Evolutionary conservation across 2,113 vertebrate species (phyloP).

Genomic region (Microcebus tavaratra): DNA sequence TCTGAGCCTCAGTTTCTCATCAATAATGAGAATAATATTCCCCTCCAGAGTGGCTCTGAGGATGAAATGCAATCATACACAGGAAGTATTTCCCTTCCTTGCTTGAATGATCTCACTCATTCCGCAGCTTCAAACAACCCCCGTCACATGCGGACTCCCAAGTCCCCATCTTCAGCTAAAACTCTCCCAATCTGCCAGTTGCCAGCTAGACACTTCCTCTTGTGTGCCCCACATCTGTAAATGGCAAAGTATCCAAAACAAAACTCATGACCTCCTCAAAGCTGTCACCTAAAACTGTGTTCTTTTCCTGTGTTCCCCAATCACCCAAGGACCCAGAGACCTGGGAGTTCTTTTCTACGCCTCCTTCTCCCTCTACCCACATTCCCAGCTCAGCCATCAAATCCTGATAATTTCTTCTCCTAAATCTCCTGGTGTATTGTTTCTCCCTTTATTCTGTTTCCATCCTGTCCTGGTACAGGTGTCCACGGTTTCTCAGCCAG

Average conservation of each 20-base stretch:
- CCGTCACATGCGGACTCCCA: background rate
- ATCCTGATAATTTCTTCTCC: background rate
- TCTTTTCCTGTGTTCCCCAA: background rate
- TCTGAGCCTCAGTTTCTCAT: background rate
- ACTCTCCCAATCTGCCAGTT: background rate
- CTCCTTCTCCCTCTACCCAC: background rate
- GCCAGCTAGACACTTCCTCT: background rate
- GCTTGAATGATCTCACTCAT: background rate
- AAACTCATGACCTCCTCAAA: background rate
- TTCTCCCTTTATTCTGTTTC: background rate
- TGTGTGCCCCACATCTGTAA: background rate
- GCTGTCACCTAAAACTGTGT: background rate
- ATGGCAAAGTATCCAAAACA: background rate
- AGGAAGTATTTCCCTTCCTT: background rate
- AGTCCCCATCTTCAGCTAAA: background rate
- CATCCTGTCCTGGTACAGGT: background rate
- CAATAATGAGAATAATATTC: background rate
- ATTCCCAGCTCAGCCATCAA: background rate
- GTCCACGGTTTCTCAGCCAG: background rate
- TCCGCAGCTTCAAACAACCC: background rate
- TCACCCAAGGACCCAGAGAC: background rate
- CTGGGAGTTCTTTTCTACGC: background rate
- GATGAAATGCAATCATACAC: background rate
- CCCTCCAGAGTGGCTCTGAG: background rate
- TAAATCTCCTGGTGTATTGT: background rate